A percentile compares a stretch with the other conserved stretches of the same genome.
These are phyloP conservation scores for Asobara japonica DNA, from an alignment of 1,140 invertebrate species.

Conservation along the genomic window DNA sequence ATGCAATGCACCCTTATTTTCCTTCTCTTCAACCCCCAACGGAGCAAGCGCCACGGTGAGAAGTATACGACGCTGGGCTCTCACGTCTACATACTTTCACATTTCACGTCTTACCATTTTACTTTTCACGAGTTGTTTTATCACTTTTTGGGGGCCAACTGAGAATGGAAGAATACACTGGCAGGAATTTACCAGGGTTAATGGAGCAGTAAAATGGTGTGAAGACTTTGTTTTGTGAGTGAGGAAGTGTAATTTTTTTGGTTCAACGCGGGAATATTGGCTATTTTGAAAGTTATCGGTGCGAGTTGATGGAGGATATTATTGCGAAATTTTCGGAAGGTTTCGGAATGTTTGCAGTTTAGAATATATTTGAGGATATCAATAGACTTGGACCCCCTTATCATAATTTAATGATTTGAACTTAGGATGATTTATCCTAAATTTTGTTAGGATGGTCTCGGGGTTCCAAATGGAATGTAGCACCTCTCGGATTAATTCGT, in stretches of 20 bases:
- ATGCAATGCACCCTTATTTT: slow-evolving; percentile 18
- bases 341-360: too few relatives aligned
- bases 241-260: neutral
- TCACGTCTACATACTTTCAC: slow-evolving; percentile 9
- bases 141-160: slow-evolving; percentile 1
- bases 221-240: neutral
- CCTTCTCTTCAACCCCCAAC: neutral
- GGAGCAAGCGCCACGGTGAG: neutral
- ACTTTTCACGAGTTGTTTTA: slow-evolving; percentile 4
- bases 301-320: neutral
- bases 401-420: too few relatives aligned
- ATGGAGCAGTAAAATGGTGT: neutral
- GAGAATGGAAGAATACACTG: neutral
- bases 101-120: slow-evolving; percentile 4
- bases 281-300: neutral
- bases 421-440: too few relatives aligned
- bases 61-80: neutral
- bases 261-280: neutral
- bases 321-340: too few relatives aligned
- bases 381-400: too few relatives aligned
- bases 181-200: neutral
- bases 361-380: too few relatives aligned
- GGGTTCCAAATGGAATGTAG: too few relatives aligned
- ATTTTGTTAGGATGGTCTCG: too few relatives aligned
- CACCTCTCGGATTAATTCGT: too few relatives aligned